Evolutionary conservation across 2,113 vertebrate genomes (phyloP).

Genomic region (Gallinago jamesoni): DNA sequence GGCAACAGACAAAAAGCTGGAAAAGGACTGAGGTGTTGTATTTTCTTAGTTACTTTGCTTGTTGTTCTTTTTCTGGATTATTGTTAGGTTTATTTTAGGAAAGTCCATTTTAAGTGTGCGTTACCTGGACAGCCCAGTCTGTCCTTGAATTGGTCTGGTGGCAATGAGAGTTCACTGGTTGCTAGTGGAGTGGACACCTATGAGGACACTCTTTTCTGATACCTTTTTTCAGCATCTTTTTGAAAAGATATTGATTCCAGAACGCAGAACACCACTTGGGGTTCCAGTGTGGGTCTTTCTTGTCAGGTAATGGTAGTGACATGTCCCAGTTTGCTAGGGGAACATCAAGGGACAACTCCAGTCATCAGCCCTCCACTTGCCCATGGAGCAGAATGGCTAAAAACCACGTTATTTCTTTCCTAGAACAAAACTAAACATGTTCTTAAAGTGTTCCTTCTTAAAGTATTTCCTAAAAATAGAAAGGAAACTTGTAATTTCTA

Average conservation of each 20-base stretch:
- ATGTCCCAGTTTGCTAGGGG: accelerated
- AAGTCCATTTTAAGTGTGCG: not conserved
- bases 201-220: not conserved
- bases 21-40: not conserved
- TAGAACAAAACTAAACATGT: not conserved
- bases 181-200: not conserved
- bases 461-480: not conserved
- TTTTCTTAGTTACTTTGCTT: not conserved
- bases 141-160: not conserved
- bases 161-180: not conserved
- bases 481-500: not conserved
- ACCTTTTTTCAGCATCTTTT: not conserved
- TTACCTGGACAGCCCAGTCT: not conserved
- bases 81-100: not conserved
- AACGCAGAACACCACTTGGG: not conserved
- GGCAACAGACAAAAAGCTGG: not conserved
- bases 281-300: not conserved
- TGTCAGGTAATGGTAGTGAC: not conserved
- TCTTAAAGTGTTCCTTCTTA: not conserved
- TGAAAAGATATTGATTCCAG: not conserved
- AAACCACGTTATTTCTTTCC: not conserved
- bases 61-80: not conserved
- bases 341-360: not conserved
- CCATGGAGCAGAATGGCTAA: not conserved
- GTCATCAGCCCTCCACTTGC: not conserved